Base-by-base conservation (phyloP, 2,888 invertebrate genomes). In the Drosophila mimetica region DNA sequence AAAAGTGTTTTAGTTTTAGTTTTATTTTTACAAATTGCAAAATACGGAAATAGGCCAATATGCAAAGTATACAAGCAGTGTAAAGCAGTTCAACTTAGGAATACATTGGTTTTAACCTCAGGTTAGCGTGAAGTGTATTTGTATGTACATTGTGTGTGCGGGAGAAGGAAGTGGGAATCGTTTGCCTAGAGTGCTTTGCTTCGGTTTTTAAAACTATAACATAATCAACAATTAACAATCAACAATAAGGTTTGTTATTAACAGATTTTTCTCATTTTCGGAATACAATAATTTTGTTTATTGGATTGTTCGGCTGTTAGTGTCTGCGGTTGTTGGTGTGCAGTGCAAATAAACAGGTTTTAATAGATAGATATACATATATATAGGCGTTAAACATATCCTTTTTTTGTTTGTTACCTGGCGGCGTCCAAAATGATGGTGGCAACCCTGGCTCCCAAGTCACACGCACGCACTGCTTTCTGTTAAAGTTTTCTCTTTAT, bases 11-110 rank as follows among this genome's bases (percentile, higher is more conserved):
- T 6, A 4, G 20, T 48, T 50, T 59, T n/a, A n/a, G n/a, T n/a
- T 39, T n/a, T 18, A 36, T 39, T n/a, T 39, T 44, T 65, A 57
- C 50, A 64, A 46, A 63, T 75, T 70, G 70, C 75, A 70, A 63
- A 46, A 18, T 65, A 71, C 37, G 42, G 16, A 61, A 60, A 37
- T 46, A 67, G 71, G 87, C 85, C 85, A 76, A 73, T 80, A 77
- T 86, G 77, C 81, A 77, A 86, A 87, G 74, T 71, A 71, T 79
- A 77, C 77, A 87, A 64, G 54, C 65, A 64, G 64, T 64, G 61
- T 64, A 22, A 51, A 50, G 64, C 64, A 51, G 44, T 36, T 41
- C n/a, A 64, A 61, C 61, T 64, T 60, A 64, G 22, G 36, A 18
- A 28, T 50, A 50, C 8, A 53, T 30, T 30, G 42, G 2, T 18